Conservation (phyloP, 92 coral and sea anemone species). For the Hydrozoanthus gracilis region DNA sequence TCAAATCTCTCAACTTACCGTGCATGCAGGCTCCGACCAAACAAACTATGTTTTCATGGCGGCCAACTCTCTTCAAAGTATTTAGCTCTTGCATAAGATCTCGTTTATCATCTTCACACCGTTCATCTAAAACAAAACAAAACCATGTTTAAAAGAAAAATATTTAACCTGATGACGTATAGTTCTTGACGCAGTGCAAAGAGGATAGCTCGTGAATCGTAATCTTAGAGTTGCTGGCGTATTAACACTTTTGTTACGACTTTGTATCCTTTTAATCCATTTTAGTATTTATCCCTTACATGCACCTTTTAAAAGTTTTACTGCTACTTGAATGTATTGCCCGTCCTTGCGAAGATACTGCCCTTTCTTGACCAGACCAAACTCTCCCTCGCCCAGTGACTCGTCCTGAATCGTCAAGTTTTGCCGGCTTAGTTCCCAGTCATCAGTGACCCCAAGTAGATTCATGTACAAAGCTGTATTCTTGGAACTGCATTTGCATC, state of each 20-base stretch:
- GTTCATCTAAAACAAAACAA: background rate
- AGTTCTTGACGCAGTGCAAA: too few species aligned
- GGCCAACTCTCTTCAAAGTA: constrained; percentile 33
- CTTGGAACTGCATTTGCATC: background rate
- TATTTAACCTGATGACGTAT: too few species aligned
- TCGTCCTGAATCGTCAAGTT: background rate
- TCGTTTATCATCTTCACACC: constrained; percentile 6
- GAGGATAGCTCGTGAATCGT: too few species aligned
- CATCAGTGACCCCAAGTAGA: constrained; percentile 6
- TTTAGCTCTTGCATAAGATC: constrained; percentile 34
- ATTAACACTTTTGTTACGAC: too few species aligned
- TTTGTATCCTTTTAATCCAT: too few species aligned
- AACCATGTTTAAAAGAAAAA: too few species aligned
- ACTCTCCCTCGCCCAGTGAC: constrained; percentile 33
- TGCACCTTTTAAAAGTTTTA: constrained; percentile 11
- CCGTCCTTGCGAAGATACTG: background rate
- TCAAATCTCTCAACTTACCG: background rate
- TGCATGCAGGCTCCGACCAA: constrained; percentile 37
- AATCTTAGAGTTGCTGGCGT: too few species aligned
- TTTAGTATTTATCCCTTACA: too few species aligned
- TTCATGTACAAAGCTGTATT: constrained; percentile 37
- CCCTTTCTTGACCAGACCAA: constrained; percentile 23
- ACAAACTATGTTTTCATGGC: constrained; percentile 41
- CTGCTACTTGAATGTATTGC: constrained; percentile 17
- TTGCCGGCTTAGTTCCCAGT: constrained; percentile 20